Conservation (phyloP, 2,113 vertebrate species). For the Burhinus oedicnemus region DNA sequence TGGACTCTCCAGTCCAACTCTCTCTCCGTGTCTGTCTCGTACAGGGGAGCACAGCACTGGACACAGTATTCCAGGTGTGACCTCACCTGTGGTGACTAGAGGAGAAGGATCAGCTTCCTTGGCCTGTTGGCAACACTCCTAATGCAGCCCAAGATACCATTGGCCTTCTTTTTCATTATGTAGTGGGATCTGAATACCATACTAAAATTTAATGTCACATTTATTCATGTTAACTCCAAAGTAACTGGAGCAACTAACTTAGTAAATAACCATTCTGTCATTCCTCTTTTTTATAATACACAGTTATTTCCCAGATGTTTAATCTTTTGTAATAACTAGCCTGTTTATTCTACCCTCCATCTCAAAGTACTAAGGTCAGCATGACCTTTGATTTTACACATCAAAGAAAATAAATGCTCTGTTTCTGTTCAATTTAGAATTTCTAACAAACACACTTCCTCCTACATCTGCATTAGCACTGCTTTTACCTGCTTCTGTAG, state of each 20-base stretch:
- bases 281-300: not conserved
- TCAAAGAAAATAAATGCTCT: not conserved
- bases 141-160: not conserved
- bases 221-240: not conserved
- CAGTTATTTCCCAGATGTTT: not conserved
- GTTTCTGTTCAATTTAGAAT: not conserved
- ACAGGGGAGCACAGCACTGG: not conserved
- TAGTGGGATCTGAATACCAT: not conserved
- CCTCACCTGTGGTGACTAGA: not conserved
- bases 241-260: not conserved
- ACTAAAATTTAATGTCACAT: not conserved
- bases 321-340: not conserved
- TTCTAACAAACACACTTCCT: not conserved
- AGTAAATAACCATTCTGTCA: not conserved
- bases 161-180: not conserved
- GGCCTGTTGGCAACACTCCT: not conserved
- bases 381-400: slow-evolving; percentile 2
- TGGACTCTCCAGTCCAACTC: not conserved
- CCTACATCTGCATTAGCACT: not conserved
- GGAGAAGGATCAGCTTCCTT: not conserved
- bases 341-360: not conserved
- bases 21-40: not conserved
- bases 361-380: not conserved
- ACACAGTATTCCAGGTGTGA: not conserved
- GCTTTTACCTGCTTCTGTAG: slow-evolving; percentile 46